Conservation (phyloP, 2,888 invertebrate genomes). For the Amblyjoppa fuscipennis region DNA sequence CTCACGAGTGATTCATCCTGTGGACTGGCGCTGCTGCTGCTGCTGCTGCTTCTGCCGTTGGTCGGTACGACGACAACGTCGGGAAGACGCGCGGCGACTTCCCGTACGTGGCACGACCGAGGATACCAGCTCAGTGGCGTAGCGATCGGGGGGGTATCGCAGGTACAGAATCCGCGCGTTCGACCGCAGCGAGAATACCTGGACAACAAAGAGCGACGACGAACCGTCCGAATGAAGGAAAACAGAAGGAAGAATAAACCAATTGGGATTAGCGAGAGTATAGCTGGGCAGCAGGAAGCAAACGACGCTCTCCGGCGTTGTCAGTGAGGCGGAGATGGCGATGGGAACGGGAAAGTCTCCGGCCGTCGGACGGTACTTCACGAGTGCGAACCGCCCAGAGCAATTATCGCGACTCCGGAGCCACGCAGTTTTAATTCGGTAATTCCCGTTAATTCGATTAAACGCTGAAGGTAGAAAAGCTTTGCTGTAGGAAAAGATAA, state of each 20-base stretch:
- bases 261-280: slow-evolving; percentile 21
- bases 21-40: slow-evolving; percentile 33
- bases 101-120: slow-evolving; percentile 58
- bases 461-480: slow-evolving; percentile 37
- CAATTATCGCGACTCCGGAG: slow-evolving; percentile 61
- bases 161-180: not conserved
- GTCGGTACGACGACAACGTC: slow-evolving; percentile 41
- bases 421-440: slow-evolving; percentile 62
- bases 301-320: not conserved
- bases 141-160: slow-evolving; percentile 30
- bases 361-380: slow-evolving; percentile 13
- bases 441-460: slow-evolving; percentile 68
- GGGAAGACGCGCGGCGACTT: slow-evolving; percentile 48
- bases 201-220: not conserved
- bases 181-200: not conserved
- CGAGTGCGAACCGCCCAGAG: slow-evolving; percentile 56
- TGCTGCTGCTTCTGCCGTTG: slow-evolving; percentile 18
- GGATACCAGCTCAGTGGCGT: slow-evolving; percentile 53
- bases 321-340: not conserved
- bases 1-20: slow-evolving; percentile 62
- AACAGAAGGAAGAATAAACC: not conserved
- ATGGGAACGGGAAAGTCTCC: slow-evolving; percentile 18
- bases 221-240: not conserved
- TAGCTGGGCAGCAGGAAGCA: not conserved
- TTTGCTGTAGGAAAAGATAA: slow-evolving; percentile 53